phyloP scores from a whole-genome alignment of 2,113 vertebrate genomes.

The Melanerpes formicivorus region DNA sequence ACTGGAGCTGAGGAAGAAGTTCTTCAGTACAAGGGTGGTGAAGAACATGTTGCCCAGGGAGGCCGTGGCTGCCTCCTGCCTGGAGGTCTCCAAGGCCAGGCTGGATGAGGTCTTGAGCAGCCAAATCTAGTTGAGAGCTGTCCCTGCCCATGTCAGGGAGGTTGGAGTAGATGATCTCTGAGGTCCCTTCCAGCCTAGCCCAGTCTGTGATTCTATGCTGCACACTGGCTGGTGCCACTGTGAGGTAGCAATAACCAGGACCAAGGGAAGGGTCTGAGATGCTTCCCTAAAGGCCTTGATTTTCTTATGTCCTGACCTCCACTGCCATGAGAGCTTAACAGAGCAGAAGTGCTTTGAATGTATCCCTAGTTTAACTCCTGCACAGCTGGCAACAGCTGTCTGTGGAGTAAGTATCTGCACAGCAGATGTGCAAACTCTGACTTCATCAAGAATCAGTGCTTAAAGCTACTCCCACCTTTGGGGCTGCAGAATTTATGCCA shows the following conservation, averaged over 20 bases:
- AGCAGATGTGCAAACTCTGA: neutral
- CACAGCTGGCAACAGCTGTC: neutral
- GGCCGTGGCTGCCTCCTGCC: too few species aligned
- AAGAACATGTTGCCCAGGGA: too few species aligned
- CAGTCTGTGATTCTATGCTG: neutral
- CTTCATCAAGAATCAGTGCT: neutral
- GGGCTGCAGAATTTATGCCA: neutral
- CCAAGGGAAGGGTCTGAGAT: neutral
- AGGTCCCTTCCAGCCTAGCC: too few species aligned
- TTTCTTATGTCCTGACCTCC: neutral
- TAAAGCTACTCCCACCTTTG: neutral
- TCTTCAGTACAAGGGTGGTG: too few species aligned
- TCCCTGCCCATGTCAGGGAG: too few species aligned
- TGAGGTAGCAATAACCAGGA: neutral
- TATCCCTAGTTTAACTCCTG: neutral
- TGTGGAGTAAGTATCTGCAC: neutral
- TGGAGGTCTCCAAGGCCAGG: too few species aligned
- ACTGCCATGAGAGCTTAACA: neutral
- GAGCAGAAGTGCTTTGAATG: neutral
- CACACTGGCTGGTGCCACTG: neutral
- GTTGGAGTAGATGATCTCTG: too few species aligned
- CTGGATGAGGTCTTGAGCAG: too few species aligned
- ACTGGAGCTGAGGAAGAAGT: too few species aligned
- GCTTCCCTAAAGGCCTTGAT: neutral
- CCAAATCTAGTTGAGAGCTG: too few species aligned